Evolutionary conservation across 2,113 vertebrate species (phyloP), one percentile per base, ranked within the genome.

Genomic region (Colius striatus): DNA sequence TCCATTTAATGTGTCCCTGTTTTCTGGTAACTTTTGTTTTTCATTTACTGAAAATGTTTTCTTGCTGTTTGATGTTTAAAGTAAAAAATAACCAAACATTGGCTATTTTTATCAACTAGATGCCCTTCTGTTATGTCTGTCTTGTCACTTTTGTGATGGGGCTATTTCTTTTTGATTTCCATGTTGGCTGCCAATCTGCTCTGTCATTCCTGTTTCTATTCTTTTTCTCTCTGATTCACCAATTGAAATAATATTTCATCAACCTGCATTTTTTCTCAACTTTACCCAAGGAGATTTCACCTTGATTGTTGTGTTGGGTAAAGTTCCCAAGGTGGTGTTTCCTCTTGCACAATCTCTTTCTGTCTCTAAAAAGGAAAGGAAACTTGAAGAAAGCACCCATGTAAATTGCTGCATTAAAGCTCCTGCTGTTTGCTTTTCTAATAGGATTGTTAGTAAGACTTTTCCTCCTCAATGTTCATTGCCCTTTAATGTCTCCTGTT

Each of bases 391-490:
- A 68, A 19, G 7, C 1, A 66, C 2, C 16, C 32, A 25, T 41
- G n/a, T 26, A 76, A 89, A 87, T 58, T 25, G 5, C 23, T 73
- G 3, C 19, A 16, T 71, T 74, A 77, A 84, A 62, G 11, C 36
- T 91, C 32, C 60, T 58, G 57, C 13, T 6, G 16, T 68, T 80
- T 75, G 53, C 81, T 67, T 85, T 91, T 93, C 67, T 58, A 76
- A 85, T 62, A 92, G 41, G 16, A 43, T 54, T 9, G 16, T 77
- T 84, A 70, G 70, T 51, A 86, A 77, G 67, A 19, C 30, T 90
- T 94, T 95, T 89, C 29, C 57, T 84, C 23, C 54, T 94, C 38
- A 66, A 26, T 94, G 48, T 92, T 94, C n/a, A 76, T 88, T 95
- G 38, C 20, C 48, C 30, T 75, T 95, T 90, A 87, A 77, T 78